phyloP scores from a whole-genome alignment of 2,888 invertebrate species.

The Busseola fusca region DNA sequence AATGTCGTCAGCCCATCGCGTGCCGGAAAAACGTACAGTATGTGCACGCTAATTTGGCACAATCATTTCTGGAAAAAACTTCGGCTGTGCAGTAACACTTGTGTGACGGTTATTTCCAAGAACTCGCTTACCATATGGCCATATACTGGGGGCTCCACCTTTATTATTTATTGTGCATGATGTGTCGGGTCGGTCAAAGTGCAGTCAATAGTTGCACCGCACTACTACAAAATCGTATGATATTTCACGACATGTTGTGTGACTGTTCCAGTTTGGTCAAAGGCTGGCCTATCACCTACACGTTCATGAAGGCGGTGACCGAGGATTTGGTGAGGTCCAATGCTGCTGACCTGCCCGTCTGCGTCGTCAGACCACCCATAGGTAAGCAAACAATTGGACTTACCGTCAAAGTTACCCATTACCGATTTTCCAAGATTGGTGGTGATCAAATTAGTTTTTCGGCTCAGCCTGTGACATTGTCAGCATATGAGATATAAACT shows the following conservation, averaged over 20 bases:
- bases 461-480: neutral
- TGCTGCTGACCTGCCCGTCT: no score
- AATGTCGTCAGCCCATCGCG: neutral
- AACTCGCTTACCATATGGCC: neutral
- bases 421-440: neutral
- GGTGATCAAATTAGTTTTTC: neutral
- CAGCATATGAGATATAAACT: neutral
- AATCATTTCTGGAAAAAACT: neutral
- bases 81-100: neutral
- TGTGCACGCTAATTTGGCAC: neutral
- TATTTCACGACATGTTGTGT: neutral
- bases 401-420: neutral
- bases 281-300: no score
- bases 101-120: neutral
- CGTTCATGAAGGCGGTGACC: slow-evolving; percentile 60
- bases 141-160: neutral
- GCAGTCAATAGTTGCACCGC: neutral
- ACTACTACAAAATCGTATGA: neutral
- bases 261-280: slow-evolving; percentile 74
- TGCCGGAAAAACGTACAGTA: neutral
- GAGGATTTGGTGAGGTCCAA: slow-evolving; percentile 60
- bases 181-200: neutral
- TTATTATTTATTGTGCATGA: neutral
- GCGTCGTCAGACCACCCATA: no score
- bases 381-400: slow-evolving; percentile 40